A percentile compares a stretch with the other conserved stretches of the same genome.
phyloP scores from a whole-genome alignment of 1,140 invertebrate genomes.

The Heliconius hermathena region DNA sequence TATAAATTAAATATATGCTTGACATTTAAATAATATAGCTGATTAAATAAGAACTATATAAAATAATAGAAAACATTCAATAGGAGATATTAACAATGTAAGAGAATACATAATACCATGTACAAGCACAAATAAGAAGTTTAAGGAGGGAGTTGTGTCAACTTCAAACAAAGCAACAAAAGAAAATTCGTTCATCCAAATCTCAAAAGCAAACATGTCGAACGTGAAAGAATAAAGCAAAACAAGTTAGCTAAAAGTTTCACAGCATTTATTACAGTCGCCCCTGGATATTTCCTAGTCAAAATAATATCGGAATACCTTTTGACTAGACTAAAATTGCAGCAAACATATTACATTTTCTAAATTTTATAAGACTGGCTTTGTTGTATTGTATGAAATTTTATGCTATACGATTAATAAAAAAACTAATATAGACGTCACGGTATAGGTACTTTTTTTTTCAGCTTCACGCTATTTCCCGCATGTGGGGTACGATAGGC shows the following conservation, averaged over 20 bases:
- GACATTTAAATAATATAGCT: not conserved
- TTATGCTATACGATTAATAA: not conserved
- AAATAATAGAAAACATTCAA: not conserved
- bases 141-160: constrained; percentile 32
- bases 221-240: constrained; percentile 48
- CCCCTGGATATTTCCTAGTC: constrained; percentile 37
- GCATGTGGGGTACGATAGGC: too few relatives aligned
- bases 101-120: constrained; percentile 14
- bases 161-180: constrained; percentile 42
- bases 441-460: not conserved
- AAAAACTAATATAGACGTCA: not conserved
- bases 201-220: constrained; percentile 60
- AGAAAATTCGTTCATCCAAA: constrained; percentile 45
- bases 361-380: constrained; percentile 7
- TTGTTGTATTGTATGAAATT: constrained; percentile 4
- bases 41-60: not conserved
- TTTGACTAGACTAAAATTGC: constrained; percentile 11
- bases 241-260: constrained; percentile 57
- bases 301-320: constrained; percentile 33
- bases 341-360: constrained; percentile 7
- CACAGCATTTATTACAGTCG: constrained; percentile 58
- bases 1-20: not conserved
- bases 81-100: not conserved
- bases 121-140: constrained; percentile 28
- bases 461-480: not conserved